phyloP scores from a whole-genome alignment of 2,888 invertebrate species.

The Cantharis lateralis region DNA sequence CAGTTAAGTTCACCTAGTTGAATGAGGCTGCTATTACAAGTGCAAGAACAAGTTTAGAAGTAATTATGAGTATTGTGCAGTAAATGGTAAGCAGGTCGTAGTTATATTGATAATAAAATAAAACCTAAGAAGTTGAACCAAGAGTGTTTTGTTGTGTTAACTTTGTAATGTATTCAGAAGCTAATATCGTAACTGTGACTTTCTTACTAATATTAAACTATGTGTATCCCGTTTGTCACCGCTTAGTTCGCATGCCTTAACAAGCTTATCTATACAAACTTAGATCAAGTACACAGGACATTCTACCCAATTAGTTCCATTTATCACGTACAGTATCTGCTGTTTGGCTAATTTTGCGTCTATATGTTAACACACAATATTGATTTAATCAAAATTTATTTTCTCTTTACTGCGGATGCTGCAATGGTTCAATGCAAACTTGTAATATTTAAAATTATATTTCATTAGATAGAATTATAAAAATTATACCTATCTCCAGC shows the following conservation, averaged over 20 bases:
- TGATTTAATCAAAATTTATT: neutral
- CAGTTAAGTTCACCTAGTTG: slow-evolving; percentile 31
- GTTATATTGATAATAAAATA: neutral
- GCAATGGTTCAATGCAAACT: neutral
- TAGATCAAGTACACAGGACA: slow-evolving; percentile 24
- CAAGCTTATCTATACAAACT: slow-evolving; percentile 32
- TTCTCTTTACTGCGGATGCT: neutral
- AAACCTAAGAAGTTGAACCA: neutral
- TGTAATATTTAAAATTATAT: neutral
- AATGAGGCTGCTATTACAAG: slow-evolving; percentile 23
- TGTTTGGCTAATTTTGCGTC: slow-evolving; percentile 9
- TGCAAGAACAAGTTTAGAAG: slow-evolving; percentile 19
- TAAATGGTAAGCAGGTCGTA: slow-evolving; percentile 26
- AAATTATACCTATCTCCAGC: neutral
- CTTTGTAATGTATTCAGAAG: slow-evolving; percentile 1
- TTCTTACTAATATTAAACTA: slow-evolving; percentile 32
- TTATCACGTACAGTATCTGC: slow-evolving; percentile 21
- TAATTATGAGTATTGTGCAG: slow-evolving; percentile 26
- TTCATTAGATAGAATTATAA: neutral
- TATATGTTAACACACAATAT: neutral
- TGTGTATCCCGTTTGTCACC: slow-evolving; percentile 19
- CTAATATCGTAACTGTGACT: slow-evolving; percentile 6
- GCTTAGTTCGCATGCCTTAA: slow-evolving; percentile 31
- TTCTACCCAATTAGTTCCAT: slow-evolving; percentile 36
- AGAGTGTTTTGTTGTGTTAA: neutral